phyloP scores from a whole-genome alignment of 2,113 vertebrate genomes.

The Montifringilla adamsi region DNA sequence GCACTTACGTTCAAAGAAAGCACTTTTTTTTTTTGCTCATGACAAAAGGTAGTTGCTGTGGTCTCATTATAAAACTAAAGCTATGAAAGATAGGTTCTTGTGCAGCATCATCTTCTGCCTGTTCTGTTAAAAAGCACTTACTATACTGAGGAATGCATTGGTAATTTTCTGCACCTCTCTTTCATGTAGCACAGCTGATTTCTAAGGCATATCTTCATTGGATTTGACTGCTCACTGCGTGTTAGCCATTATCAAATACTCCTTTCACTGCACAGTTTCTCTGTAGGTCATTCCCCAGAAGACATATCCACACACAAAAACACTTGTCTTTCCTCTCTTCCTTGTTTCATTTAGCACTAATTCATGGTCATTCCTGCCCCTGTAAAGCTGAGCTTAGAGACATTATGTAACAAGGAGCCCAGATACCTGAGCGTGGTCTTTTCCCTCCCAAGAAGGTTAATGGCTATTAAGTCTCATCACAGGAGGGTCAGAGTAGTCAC shows the following conservation, averaged over 20 bases:
- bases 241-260: neutral
- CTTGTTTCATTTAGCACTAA: neutral
- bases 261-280: neutral
- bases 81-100: neutral
- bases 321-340: neutral
- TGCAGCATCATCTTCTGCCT: neutral
- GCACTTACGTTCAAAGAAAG: neutral
- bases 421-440: neutral
- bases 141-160: neutral
- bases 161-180: neutral
- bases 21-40: neutral
- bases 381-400: neutral
- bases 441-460: neutral
- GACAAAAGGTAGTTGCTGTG: neutral
- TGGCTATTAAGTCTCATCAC: neutral
- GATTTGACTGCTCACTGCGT: neutral
- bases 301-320: neutral
- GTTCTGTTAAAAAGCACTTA: neutral
- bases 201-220: neutral
- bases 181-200: neutral
- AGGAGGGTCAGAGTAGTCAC: neutral
- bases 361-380: neutral
- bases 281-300: neutral
- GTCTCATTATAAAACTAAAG: conserved; percentile 19
- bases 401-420: neutral